Evolutionary conservation across 2,888 invertebrate genomes (phyloP), one percentile per base, ranked within the genome.

Genomic region (Calameuta idolon): DNA sequence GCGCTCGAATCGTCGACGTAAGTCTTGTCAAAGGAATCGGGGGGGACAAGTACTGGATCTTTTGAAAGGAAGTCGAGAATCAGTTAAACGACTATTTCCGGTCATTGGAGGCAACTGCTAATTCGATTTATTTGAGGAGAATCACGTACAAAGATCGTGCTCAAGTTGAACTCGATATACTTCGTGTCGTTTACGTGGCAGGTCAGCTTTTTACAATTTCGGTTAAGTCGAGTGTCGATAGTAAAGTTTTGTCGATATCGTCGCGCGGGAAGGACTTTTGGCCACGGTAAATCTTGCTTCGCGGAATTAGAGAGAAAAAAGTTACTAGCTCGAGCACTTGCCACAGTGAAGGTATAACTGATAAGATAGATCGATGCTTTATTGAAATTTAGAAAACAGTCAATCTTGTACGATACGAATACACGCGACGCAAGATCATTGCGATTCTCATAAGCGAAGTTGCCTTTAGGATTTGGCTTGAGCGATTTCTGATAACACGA

Each of bases 401-500:
- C 9, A 55, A 55, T 40, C 15, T 40, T 40, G 4, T 40, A 15
- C 40, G 4, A 40, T 40, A 40, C 15, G 5, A 40, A 23, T 40
- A 15, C 23, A 40, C 23, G 4, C 5, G 23, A 40, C 23, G 40
- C 5, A 55, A 23, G 23, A 23, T 55, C 9, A 79, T 84, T 73
- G 77, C 81, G 82, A 76, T 79, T 84, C 74, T 84, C 81, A 81
- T 82, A 85, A 84, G 83, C 81, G 82, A 84, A 85, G 82, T 84
- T 80, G 81, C 82, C 81, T 76, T 83, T 82, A 77, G 80, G 82
- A 84, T 83, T 86, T 83, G 83, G 84, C 84, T 94, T 94, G 78
- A 94, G 83, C 0, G 94, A 94, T 86, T 94, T 94, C 87, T 94
- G 94, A 84, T 94, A 93, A 90, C 94, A 94, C 9, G 94, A 93